phyloP scores from a whole-genome alignment of 1,140 invertebrate species.

The Neodiprion virginianus region DNA sequence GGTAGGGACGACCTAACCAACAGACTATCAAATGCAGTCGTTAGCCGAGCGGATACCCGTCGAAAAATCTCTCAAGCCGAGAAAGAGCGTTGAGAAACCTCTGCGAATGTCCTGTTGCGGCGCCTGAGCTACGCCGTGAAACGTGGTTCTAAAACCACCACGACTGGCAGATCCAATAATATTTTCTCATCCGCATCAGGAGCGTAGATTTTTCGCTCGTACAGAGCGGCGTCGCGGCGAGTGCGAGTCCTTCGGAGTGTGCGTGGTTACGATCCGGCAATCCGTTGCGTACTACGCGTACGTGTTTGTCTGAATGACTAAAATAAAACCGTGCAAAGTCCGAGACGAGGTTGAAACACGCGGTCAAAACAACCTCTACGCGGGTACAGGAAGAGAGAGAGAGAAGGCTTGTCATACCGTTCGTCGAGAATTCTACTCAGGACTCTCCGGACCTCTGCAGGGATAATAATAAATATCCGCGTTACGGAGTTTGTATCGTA shows the following conservation, averaged over 20 bases:
- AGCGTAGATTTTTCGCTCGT: too few species aligned
- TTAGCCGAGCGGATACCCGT: neutral
- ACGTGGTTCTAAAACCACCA: too few species aligned
- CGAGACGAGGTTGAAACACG: neutral
- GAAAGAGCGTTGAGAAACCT: conserved; percentile 7
- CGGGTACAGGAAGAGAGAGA: too few species aligned
- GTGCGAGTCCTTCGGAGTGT: neutral
- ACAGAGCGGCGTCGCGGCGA: neutral
- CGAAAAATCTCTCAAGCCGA: conserved; percentile 3
- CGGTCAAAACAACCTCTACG: too few species aligned
- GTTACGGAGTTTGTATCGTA: too few species aligned
- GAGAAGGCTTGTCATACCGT: too few species aligned
- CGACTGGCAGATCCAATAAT: too few species aligned
- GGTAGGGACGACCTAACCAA: neutral
- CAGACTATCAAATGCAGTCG: conserved; percentile 13
- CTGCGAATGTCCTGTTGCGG: conserved; percentile 14
- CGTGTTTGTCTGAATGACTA: neutral
- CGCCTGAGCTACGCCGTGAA: neutral
- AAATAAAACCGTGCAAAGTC: conserved; percentile 5
- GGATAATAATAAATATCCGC: too few species aligned
- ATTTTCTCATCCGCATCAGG: too few species aligned
- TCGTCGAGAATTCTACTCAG: too few species aligned
- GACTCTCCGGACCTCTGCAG: too few species aligned
- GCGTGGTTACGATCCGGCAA: neutral
- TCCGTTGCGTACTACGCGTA: too few species aligned